Base-by-base conservation (phyloP, 2,113 vertebrate species). In the Gymnocephalus cernua region DNA sequence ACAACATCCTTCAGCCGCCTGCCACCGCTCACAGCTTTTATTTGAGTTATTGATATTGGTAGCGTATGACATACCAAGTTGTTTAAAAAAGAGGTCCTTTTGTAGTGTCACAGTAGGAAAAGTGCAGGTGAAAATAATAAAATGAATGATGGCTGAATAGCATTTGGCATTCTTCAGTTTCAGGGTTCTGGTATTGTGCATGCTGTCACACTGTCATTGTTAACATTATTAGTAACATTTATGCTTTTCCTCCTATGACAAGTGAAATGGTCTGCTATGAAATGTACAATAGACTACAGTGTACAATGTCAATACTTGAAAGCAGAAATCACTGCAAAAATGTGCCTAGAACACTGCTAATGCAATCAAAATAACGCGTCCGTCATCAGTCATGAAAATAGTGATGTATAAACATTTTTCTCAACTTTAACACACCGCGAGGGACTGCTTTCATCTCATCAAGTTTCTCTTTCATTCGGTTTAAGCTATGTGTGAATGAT, bases 31-130 rank as follows among this genome's bases (percentile, higher is more conserved):
- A 4, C 58, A 47, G 66, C 57, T 61, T 65, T 72, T 65, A 29
- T 77, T 85, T 47, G 15, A 64, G 74, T 62, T 59, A 19, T 11
- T 73, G 48, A 59, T 23, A n/a, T 50, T 47, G 67, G 41, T 13
- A 47, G 45, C 54, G 6, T 15, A 18, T 10, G 10, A 1, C 6
- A 70, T 23, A 21, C 12, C 4, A 21, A 51, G 35, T n/a, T 58
- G 15, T 63, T 84, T 58, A 64, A 82, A 68, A 15, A 14, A 21
- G 2, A 13, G 14, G 4, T 35, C 4, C 0, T 9, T 16, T 15
- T 29, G 41, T 32, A 3, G 19, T 68, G 54, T 38, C n/a, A 71
- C 38, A 12, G 11, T 11, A 18, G 35, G 25, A 21, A 58, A 45
- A 10, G 21, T 12, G 32, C 19, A 45, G 3, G 66, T 56, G 50